Base-by-base conservation (phyloP, 2,113 vertebrate genomes). In the Lophius piscatorius region DNA sequence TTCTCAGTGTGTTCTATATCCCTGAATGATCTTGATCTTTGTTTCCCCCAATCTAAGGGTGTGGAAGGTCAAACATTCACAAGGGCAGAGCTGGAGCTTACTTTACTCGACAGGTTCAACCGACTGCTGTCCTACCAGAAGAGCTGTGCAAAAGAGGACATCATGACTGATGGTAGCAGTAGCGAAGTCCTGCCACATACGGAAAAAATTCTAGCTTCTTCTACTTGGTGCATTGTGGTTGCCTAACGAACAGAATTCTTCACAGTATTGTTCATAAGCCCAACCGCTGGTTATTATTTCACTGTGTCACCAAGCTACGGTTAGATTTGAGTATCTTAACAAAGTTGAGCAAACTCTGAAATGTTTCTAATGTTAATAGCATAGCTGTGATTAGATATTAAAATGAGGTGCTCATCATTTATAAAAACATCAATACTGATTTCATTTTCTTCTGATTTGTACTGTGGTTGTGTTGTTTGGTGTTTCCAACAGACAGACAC, bases 71-170 rank as follows among this genome's bases (percentile, higher is more conserved):
- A 62, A 23, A 28, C n/a, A 4, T 92, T 90, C 78, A 93, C 90
- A 81, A 94, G 84, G 78, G 90, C 89, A 52, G 90, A 93, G 85
- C 71, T 79, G 68, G 95, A 98, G 64, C 85, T 99, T 24, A 82
- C 62, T 20, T 87, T 98, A 74, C 89, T 98, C 24, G 28, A 87
- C 6, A 63, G 91, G 9, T 83, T 93, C 64, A 92, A 90, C 40
- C 82, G 70, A 17, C 21, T 97, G 46, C 40, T 93, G 26, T 90
- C 86, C n/a, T 50, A 80, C 17, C 89, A 92, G 67, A 91, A 45
- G 72, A 74, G 26, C 60, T 77, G 59, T 18, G 63, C 39, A 6
- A 85, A 42, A 82, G 82, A 80, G 17, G 78, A 80, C 26, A 35
- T 11, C 46, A 36, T 6, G 22, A 28, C 2, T 22, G 63, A 80